Evolutionary conservation across 2,888 invertebrate genomes (phyloP).

Genomic region (Dicranocentrus wangi): DNA sequence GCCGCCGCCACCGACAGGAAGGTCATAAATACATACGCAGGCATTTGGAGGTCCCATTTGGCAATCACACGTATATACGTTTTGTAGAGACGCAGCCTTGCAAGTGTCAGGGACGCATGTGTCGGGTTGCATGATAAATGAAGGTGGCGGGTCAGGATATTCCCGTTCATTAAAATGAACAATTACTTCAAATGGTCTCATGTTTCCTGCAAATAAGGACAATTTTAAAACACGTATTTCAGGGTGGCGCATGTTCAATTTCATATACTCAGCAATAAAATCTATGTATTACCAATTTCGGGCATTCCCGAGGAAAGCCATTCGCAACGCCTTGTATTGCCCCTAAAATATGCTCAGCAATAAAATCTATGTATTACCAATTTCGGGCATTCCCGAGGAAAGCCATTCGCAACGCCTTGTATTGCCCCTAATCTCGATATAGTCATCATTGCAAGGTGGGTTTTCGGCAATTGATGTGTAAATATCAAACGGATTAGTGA

Average conservation of each 20-base stretch:
- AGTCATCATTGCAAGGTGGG: slow-evolving; percentile 45
- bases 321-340: slow-evolving; percentile 24
- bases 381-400: no score
- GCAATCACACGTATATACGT: no score
- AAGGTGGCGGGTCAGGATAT: slow-evolving; percentile 21
- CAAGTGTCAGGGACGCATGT: no score
- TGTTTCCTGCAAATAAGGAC: background rate
- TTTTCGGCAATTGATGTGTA: no score
- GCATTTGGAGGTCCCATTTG: no score
- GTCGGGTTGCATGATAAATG: background rate
- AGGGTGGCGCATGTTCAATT: background rate
- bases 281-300: no score
- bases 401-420: slow-evolving; percentile 20
- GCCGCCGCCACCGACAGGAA: no score
- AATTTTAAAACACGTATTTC: background rate
- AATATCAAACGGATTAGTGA: background rate
- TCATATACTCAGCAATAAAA: background rate
- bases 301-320: no score
- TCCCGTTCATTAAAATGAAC: slow-evolving; percentile 54
- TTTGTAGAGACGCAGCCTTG: no score
- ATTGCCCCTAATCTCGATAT: slow-evolving; percentile 57
- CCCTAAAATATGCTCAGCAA: slow-evolving; percentile 31
- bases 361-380: background rate
- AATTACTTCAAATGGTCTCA: slow-evolving; percentile 54
- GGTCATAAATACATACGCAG: no score